Conservation (phyloP, 2,888 invertebrate species). For the Fragum fragum region DNA sequence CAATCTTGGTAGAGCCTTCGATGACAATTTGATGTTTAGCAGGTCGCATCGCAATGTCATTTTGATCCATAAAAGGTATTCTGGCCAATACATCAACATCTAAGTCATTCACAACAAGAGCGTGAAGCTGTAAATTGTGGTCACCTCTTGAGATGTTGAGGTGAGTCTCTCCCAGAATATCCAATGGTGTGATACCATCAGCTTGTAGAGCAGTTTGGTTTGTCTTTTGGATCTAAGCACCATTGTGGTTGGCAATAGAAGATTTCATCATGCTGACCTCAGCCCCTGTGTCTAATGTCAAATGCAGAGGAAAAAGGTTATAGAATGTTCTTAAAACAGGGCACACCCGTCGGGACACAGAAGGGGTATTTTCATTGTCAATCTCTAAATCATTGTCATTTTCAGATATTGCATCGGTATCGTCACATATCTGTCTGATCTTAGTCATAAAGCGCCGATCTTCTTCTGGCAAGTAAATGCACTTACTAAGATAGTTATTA, state of each 20-base stretch:
- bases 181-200: conserved; percentile 58
- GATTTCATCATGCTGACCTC: conserved; percentile 60
- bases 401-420: background rate
- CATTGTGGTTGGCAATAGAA: conserved; percentile 47
- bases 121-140: conserved; percentile 30
- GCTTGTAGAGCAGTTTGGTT: conserved; percentile 59
- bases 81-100: conserved; percentile 68
- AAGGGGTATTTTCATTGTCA: background rate
- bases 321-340: conserved; percentile 60
- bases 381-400: background rate
- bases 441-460: conserved; percentile 11
- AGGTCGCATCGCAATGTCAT: conserved; percentile 67
- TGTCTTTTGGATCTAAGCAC: conserved; percentile 44
- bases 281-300: conserved; percentile 62
- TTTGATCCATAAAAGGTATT: conserved; percentile 65
- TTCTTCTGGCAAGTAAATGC: conserved; percentile 20
- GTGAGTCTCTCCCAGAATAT: conserved; percentile 55
- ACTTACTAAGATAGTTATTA: conserved; percentile 29
- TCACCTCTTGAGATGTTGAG: conserved; percentile 27
- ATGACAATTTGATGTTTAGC: conserved; percentile 54
- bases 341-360: conserved; percentile 48
- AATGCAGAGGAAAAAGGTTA: conserved; percentile 44
- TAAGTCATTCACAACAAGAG: conserved; percentile 48
- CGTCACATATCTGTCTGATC: background rate
- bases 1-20: conserved; percentile 19